phyloP scores from a whole-genome alignment of 2,113 vertebrate genomes.

The Psilopsiagon aurifrons region DNA sequence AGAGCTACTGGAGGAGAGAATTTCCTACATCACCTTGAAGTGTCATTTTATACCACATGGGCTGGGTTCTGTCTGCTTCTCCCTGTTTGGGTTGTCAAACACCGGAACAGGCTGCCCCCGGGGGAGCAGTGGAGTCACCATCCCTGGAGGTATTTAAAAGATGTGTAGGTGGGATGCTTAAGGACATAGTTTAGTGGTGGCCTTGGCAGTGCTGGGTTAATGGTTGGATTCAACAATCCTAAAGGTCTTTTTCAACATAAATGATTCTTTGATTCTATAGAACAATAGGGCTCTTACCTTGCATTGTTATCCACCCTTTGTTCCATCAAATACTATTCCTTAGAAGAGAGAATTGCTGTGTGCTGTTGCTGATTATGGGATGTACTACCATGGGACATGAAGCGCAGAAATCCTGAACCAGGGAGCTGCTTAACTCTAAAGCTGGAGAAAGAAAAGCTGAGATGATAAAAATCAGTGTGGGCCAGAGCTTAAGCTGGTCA shows the following conservation, averaged over 20 bases:
- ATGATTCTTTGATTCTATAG: neutral
- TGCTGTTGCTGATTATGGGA: neutral
- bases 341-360: neutral
- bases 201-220: neutral
- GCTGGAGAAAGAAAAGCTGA: neutral
- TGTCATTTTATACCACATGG: rapidly evolving
- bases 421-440: neutral
- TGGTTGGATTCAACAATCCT: neutral
- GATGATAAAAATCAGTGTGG: neutral
- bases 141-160: neutral
- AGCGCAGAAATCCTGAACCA: neutral
- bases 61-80: neutral
- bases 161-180: neutral
- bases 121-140: neutral
- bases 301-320: neutral
- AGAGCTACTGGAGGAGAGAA: rapidly evolving
- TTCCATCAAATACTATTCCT: neutral
- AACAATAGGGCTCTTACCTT: neutral
- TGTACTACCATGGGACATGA: neutral
- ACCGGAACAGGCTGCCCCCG: neutral
- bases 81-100: neutral
- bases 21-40: neutral
- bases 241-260: neutral
- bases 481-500: neutral
- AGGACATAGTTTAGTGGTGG: neutral